These are phyloP conservation scores for Platichthys flesus DNA, from an alignment of 2,113 vertebrate genomes.

Conservation along the genomic window DNA sequence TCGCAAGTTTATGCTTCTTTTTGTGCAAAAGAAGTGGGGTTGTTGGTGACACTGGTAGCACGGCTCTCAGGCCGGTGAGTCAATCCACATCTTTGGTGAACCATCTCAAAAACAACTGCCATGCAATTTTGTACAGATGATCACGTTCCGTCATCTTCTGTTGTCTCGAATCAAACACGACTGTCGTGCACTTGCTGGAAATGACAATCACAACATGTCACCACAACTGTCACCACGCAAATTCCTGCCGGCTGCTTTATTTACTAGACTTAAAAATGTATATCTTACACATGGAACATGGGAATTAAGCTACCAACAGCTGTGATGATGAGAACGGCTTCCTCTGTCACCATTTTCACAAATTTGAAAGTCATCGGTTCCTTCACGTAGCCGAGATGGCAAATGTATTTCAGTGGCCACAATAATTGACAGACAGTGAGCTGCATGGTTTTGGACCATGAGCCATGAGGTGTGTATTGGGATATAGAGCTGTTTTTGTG, in stretches of 20 bases:
- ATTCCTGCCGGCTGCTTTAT: not conserved
- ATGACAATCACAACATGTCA: not conserved
- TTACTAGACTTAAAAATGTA: not conserved
- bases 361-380: not conserved
- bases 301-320: not conserved
- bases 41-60: not conserved
- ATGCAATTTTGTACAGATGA: not conserved
- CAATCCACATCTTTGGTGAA: not conserved
- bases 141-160: not conserved
- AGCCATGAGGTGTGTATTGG: too few relatives aligned
- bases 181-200: not conserved
- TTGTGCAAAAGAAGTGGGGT: not conserved
- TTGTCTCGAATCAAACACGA: not conserved
- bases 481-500: too few relatives aligned
- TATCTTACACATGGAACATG: not conserved
- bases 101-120: not conserved
- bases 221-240: too few relatives aligned
- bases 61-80: not conserved
- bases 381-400: not conserved
- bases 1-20: constrained; percentile 2
- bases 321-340: too few relatives aligned
- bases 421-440: too few relatives aligned
- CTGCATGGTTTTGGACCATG: too few relatives aligned
- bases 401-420: too few relatives aligned
- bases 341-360: too few relatives aligned